These are phyloP conservation scores for Chloropsis hardwickii DNA, from an alignment of 2,113 vertebrate genomes.

Conservation along the genomic window DNA sequence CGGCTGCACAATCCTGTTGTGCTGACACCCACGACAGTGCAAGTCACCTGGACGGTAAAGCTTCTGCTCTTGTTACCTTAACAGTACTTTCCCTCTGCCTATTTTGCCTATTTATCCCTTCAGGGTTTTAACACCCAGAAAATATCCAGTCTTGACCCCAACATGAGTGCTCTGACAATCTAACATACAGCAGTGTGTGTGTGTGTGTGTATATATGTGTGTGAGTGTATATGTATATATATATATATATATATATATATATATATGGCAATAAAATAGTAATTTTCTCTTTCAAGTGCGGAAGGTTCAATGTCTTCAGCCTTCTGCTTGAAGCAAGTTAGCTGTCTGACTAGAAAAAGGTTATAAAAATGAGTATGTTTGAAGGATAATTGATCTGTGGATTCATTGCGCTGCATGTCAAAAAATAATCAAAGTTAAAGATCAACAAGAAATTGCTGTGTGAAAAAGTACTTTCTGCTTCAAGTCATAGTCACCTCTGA, in stretches of 20 bases:
- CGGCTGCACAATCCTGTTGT: constrained; percentile 92
- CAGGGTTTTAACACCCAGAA: neutral
- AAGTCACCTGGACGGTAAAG: constrained; percentile 97
- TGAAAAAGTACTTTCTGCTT: neutral
- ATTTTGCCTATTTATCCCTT: neutral
- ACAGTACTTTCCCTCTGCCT: neutral
- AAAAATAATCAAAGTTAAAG: neutral
- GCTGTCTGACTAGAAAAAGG: neutral
- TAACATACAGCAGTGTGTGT: neutral
- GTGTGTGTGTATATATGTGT: neutral
- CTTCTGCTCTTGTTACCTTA: neutral
- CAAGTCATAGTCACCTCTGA: neutral
- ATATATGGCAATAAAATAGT: neutral
- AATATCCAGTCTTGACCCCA: neutral
- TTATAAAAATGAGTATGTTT: neutral
- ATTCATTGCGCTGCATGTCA: neutral
- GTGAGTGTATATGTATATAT: too few species aligned
- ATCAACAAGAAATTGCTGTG: neutral
- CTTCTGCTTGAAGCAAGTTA: neutral
- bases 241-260: neutral
- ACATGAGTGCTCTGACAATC: neutral
- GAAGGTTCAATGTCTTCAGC: neutral
- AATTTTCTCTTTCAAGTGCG: neutral
- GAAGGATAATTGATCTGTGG: neutral
- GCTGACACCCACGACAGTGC: constrained; percentile 89